These are phyloP conservation scores for Chorisops tibialis DNA, from an alignment of 2,888 invertebrate genomes.

Conservation along the genomic window DNA sequence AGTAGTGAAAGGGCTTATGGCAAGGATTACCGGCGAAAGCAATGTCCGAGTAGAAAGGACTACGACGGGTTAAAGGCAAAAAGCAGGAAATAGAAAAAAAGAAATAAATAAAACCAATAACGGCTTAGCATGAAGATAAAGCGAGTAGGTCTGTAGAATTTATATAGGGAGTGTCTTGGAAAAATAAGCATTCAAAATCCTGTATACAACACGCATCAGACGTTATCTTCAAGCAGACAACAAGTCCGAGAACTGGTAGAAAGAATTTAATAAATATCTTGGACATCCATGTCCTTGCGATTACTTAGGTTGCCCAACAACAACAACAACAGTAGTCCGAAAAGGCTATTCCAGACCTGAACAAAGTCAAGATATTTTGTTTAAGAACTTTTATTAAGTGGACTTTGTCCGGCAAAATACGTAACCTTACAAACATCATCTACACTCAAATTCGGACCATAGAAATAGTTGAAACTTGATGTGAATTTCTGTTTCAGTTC, in stretches of 20 bases:
- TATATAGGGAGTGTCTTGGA: neutral
- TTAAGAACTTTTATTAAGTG: slow-evolving; percentile 26
- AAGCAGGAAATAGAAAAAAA: slow-evolving; percentile 19
- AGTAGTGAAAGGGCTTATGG: slow-evolving; percentile 21
- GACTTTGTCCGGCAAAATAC: slow-evolving; percentile 16
- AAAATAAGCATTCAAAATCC: no score
- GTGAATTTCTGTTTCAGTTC: neutral
- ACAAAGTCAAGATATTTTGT: slow-evolving; percentile 27
- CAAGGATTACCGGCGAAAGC: slow-evolving; percentile 8
- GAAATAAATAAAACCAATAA: slow-evolving; percentile 24
- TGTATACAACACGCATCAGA: no score
- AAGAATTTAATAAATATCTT: slow-evolving; percentile 27
- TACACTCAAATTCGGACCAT: no score
- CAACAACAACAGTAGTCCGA: no score
- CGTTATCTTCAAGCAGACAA: slow-evolving; percentile 13
- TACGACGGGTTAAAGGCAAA: slow-evolving; percentile 22
- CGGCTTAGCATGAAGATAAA: slow-evolving; percentile 26
- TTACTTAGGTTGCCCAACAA: no score
- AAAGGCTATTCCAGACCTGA: no score
- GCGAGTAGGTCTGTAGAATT: slow-evolving; percentile 3
- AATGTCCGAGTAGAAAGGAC: no score
- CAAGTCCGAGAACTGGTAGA: neutral
- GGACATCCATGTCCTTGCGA: no score
- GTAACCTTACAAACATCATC: no score
- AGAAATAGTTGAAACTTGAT: no score